Percentiles rank a stretch among this genome's conserved stretches.
phyloP scores from a whole-genome alignment of 1,140 invertebrate species.

The Acromyrmex heyeri region DNA sequence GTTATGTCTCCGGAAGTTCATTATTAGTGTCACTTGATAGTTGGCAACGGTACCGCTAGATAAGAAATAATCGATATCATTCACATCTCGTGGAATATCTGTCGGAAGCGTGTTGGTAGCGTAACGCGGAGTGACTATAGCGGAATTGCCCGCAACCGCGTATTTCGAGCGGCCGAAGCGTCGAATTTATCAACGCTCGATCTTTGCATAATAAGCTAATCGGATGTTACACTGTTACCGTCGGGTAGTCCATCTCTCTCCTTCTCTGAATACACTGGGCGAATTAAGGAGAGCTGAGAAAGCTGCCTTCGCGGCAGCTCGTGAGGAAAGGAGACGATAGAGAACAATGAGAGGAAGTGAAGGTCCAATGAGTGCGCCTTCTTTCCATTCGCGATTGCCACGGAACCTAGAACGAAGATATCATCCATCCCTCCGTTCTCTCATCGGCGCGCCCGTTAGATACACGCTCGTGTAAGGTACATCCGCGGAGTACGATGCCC shows the following conservation, averaged over 20 bases:
- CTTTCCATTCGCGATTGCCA: slow-evolving; percentile 79
- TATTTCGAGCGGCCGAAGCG: slow-evolving; percentile 67
- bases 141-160: slow-evolving; percentile 53
- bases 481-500: slow-evolving; percentile 65
- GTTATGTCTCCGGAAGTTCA: not conserved
- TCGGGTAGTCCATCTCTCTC: slow-evolving; percentile 16
- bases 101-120: slow-evolving; percentile 55
- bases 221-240: slow-evolving; percentile 75
- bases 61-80: slow-evolving; percentile 42
- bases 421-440: slow-evolving; percentile 62
- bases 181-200: slow-evolving; percentile 79
- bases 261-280: slow-evolving; percentile 31
- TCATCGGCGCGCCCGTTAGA: slow-evolving; percentile 66
- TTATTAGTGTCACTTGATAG: slow-evolving; percentile 7
- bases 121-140: slow-evolving; percentile 45
- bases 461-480: slow-evolving; percentile 63
- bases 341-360: slow-evolving; percentile 83
- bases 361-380: slow-evolving; percentile 81
- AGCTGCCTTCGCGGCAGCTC: slow-evolving; percentile 28
- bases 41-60: slow-evolving; percentile 33
- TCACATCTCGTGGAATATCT: slow-evolving; percentile 22
- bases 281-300: slow-evolving; percentile 73
- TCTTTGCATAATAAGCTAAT: slow-evolving; percentile 82
- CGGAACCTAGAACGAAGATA: slow-evolving; percentile 71
- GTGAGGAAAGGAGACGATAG: slow-evolving; percentile 24